phyloP scores from a whole-genome alignment of 35 echinoderm and acorn worm species.

The Eucidaris tribuloides region DNA sequence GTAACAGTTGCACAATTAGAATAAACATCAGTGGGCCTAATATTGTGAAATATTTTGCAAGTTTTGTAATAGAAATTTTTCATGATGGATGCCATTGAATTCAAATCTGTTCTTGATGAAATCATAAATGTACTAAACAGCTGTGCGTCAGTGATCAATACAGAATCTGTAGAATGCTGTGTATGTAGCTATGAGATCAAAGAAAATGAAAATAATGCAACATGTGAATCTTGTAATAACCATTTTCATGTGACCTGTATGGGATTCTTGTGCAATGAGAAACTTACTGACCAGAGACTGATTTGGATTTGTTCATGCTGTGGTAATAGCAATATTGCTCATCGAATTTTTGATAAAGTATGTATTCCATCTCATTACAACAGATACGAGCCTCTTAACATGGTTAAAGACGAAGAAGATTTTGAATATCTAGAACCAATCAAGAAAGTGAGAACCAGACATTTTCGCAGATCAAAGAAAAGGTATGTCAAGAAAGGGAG shows the following conservation, averaged over 20 bases:
- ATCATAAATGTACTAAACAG: not conserved
- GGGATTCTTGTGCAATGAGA: not conserved
- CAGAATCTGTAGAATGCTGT: not conserved
- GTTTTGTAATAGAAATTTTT: not conserved
- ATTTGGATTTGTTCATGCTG: no score
- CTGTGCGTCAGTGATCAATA: not conserved
- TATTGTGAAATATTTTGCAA: no score
- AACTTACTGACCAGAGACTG: not conserved
- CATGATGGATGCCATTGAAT: not conserved
- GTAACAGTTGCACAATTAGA: no score
- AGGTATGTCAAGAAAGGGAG: not conserved
- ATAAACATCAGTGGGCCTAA: no score
- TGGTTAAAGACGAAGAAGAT: not conserved
- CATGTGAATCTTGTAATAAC: not conserved
- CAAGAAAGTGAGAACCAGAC: not conserved
- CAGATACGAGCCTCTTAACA: not conserved
- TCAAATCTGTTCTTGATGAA: not conserved
- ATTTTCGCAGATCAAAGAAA: not conserved
- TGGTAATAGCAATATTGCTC: not conserved
- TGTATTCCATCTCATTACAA: not conserved
- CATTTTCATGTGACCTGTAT: slow-evolving; percentile 4
- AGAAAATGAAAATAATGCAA: not conserved
- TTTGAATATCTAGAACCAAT: not conserved
- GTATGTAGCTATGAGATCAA: not conserved
- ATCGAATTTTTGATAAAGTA: not conserved